Conservation (phyloP, 2,113 vertebrate genomes). For the human region DNA sequence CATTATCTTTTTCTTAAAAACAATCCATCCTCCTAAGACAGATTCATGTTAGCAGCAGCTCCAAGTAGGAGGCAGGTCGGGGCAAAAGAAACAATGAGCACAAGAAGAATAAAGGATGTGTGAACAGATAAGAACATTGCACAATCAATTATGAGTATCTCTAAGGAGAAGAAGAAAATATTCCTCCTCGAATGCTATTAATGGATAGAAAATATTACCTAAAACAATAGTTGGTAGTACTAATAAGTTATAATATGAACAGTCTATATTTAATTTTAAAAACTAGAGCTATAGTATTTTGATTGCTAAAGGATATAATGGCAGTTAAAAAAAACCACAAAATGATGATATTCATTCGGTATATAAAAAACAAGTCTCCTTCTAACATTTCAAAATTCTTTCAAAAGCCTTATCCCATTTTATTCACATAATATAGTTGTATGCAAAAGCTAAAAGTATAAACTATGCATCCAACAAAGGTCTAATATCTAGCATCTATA, state of each 20-base stretch:
- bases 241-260: neutral
- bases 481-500: too few relatives aligned
- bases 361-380: neutral
- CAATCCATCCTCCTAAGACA: neutral
- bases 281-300: neutral
- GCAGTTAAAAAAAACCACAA: neutral
- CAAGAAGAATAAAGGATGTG: neutral
- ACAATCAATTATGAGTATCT: neutral
- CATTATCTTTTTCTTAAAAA: neutral
- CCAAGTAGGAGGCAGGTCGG: neutral
- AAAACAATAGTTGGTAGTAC: neutral
- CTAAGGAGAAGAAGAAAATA: neutral
- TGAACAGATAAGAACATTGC: neutral
- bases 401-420: neutral
- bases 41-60: neutral
- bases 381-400: neutral
- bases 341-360: neutral
- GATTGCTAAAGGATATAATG: neutral
- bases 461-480: too few relatives aligned
- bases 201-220: neutral
- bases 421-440: neutral
- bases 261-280: neutral
- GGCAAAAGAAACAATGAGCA: neutral
- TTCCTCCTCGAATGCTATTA: neutral
- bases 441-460: neutral